Conservation (phyloP, 92 coral and sea anemone species). For the Epizoanthus ramosus region DNA sequence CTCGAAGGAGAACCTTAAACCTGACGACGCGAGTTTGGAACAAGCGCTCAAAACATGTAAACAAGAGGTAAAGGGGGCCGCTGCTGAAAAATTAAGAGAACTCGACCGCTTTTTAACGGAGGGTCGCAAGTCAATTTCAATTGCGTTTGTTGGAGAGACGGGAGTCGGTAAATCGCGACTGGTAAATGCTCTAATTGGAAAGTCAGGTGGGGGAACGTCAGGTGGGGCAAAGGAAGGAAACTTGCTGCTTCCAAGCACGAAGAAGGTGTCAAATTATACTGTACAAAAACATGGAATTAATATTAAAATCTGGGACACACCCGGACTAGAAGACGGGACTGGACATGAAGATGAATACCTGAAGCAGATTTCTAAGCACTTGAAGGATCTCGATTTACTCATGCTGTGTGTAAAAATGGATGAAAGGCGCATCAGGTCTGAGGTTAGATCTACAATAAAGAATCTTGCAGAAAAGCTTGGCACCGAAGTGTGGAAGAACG, state of each 20-base stretch:
- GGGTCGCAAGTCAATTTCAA: not conserved
- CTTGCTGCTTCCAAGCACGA: not conserved
- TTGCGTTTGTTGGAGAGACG: slow-evolving; percentile 17
- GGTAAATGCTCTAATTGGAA: slow-evolving; percentile 1
- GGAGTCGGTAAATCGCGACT: slow-evolving; percentile 23
- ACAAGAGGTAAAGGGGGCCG: too few relatives aligned
- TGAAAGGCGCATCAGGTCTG: not conserved
- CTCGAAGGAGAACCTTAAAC: too few relatives aligned
- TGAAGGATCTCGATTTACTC: not conserved
- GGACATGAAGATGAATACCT: too few relatives aligned
- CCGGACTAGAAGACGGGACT: too few relatives aligned
- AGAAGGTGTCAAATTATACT: not conserved
- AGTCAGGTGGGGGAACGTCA: too few relatives aligned
- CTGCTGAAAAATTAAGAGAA: not conserved
- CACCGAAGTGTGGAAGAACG: not conserved
- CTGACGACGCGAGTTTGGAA: too few relatives aligned
- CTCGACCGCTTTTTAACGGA: not conserved
- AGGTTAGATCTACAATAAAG: not conserved
- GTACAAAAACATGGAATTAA: too few relatives aligned
- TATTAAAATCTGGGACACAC: too few relatives aligned
- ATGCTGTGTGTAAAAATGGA: not conserved
- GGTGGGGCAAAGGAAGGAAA: not conserved
- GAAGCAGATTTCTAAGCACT: too few relatives aligned
- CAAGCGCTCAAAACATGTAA: too few relatives aligned
- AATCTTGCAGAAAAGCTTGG: not conserved